These are phyloP conservation scores for Tachyglossus aculeatus DNA, from an alignment of 2,797 vertebrate species.

Conservation along the genomic window DNA sequence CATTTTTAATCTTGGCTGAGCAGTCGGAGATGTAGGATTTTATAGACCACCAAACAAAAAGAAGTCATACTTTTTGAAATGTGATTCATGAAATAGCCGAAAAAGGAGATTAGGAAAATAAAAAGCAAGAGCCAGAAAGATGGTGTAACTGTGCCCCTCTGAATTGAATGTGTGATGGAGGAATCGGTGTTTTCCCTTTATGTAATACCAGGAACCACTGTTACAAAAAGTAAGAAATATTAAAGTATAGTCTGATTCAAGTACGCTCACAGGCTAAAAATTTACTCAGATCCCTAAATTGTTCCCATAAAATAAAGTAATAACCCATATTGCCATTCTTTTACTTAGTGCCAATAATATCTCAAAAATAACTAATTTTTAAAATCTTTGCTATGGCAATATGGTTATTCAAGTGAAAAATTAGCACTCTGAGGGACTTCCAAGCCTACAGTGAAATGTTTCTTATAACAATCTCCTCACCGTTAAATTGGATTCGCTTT, in stretches of 20 bases:
- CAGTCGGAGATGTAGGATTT: too few relatives aligned
- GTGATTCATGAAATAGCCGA: conserved; percentile 26
- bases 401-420: conserved; percentile 75
- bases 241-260: conserved; percentile 19
- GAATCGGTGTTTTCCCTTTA: conserved; percentile 21
- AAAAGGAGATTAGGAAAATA: conserved; percentile 7
- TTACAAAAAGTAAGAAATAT: conserved; percentile 11
- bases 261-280: conserved; percentile 24
- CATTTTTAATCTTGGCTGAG: background rate
- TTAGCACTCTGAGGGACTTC: conserved; percentile 70
- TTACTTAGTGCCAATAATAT: conserved; percentile 42
- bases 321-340: conserved; percentile 27
- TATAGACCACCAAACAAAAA: background rate
- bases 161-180: conserved; percentile 19
- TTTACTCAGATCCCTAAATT: conserved; percentile 36
- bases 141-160: background rate
- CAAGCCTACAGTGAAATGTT: conserved; percentile 65
- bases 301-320: conserved; percentile 21
- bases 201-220: background rate
- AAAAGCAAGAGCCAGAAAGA: conserved; percentile 6
- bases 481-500: conserved; percentile 75
- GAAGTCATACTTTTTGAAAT: conserved; percentile 26
- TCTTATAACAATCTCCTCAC: conserved; percentile 67
- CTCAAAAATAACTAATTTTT: conserved; percentile 64
- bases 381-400: conserved; percentile 51